Evolutionary conservation across 2,888 invertebrate species (phyloP).

Genomic region (Isoperla grammatica): DNA sequence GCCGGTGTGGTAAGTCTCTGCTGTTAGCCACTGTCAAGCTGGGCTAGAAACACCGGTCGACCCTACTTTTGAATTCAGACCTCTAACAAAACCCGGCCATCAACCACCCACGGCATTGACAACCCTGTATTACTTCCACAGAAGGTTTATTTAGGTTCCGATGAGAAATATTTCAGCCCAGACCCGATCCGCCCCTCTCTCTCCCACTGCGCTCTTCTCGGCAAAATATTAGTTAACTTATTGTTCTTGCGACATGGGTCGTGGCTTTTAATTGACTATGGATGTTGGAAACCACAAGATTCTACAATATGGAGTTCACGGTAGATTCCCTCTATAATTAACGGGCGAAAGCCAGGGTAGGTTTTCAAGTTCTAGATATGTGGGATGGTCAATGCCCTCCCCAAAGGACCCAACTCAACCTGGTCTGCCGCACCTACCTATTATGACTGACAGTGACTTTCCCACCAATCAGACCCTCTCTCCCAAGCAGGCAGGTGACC

Average conservation of each 20-base stretch:
- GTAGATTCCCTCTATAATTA: conserved; percentile 12
- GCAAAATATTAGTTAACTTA: conserved; percentile 8
- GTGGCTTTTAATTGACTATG: neutral
- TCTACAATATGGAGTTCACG: conserved; percentile 3
- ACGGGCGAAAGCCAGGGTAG: conserved; percentile 1
- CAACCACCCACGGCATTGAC: conserved; percentile 9
- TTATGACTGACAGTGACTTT: neutral
- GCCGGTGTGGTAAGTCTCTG: too few species aligned
- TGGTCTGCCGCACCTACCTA: conserved; percentile 3
- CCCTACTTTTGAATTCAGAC: neutral
- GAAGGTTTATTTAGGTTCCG: too few species aligned
- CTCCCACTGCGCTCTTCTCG: neutral
- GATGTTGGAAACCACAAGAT: conserved; percentile 13
- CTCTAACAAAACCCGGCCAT: neutral
- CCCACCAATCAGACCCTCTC: neutral
- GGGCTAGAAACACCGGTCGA: neutral
- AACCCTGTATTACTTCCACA: conserved; percentile 9
- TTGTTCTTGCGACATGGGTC: conserved; percentile 7
- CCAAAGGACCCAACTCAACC: conserved; percentile 8
- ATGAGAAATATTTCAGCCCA: too few species aligned
- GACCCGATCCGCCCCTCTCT: neutral
- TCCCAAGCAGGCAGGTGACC: neutral
- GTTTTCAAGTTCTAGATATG: neutral
- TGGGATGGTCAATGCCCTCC: conserved; percentile 11
- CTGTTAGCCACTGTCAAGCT: neutral